These are phyloP conservation scores for Cirrhinus molitorella DNA, from an alignment of 2,797 vertebrate genomes.

Conservation along the genomic window DNA sequence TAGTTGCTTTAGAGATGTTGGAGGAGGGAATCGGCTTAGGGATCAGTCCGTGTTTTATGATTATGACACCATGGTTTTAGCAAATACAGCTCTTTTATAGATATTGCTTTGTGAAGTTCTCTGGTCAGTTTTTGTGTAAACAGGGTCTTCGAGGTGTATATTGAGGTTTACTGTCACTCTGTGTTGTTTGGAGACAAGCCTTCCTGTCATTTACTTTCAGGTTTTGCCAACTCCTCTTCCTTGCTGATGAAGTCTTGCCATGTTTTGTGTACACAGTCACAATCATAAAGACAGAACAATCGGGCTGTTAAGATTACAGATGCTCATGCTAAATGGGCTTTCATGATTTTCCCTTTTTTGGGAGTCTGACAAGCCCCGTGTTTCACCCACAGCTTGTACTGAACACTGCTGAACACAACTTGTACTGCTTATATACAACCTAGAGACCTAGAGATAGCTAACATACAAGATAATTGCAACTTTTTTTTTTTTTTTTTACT, in stretches of 20 bases:
- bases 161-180: background rate
- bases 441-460: background rate
- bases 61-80: background rate
- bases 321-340: background rate
- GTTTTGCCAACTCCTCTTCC: background rate
- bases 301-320: background rate
- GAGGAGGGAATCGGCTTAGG: no score
- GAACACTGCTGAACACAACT: background rate
- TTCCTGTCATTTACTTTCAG: background rate
- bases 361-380: background rate
- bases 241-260: background rate
- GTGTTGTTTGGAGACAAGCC: background rate
- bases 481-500: no score
- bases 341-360: background rate
- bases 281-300: no score
- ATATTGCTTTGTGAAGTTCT: background rate
- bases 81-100: background rate
- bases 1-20: no score
- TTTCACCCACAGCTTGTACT: background rate
- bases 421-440: background rate
- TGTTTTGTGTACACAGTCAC: background rate
- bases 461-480: no score
- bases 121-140: background rate
- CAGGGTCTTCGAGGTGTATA: background rate
- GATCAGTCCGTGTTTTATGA: no score